Evolutionary conservation across 2,113 vertebrate genomes (phyloP).

Genomic region (Ophthalmolycus amberensis): DNA sequence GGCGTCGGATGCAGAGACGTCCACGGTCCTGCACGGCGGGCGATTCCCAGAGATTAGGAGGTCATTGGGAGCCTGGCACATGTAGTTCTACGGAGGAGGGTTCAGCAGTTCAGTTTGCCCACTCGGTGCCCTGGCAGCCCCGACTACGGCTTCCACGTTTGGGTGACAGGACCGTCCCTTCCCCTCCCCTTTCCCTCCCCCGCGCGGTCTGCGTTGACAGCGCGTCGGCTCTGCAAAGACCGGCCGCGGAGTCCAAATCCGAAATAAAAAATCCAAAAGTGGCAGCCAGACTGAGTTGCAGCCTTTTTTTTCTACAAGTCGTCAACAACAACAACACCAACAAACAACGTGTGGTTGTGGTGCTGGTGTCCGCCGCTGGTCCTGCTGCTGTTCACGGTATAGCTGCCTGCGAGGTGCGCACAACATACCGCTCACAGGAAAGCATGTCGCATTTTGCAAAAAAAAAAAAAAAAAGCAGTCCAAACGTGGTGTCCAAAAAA

Average conservation of each 20-base stretch:
- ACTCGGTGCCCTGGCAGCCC: constrained; percentile 54
- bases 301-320: constrained; percentile 16
- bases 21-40: constrained; percentile 73
- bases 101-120: constrained; percentile 66
- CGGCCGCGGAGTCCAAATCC: constrained; percentile 46
- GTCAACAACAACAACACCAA: constrained; percentile 6
- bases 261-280: constrained; percentile 47
- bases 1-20: constrained; percentile 72
- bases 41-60: constrained; percentile 71
- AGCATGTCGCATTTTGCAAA: constrained; percentile 81
- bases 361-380: constrained; percentile 11
- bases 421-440: constrained; percentile 63
- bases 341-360: constrained; percentile 24
- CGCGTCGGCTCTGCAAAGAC: constrained; percentile 60
- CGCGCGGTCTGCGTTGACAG: constrained; percentile 69
- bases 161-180: constrained; percentile 77
- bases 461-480: constrained; percentile 28
- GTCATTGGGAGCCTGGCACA: constrained; percentile 79
- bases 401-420: constrained; percentile 65
- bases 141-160: constrained; percentile 63
- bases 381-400: constrained; percentile 49
- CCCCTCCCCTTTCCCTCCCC: constrained; percentile 24
- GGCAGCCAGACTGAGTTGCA: constrained; percentile 39
- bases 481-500: constrained; percentile 58
- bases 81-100: constrained; percentile 65